Conservation (phyloP, 2,113 vertebrate genomes). For the Talpa occidentalis region DNA sequence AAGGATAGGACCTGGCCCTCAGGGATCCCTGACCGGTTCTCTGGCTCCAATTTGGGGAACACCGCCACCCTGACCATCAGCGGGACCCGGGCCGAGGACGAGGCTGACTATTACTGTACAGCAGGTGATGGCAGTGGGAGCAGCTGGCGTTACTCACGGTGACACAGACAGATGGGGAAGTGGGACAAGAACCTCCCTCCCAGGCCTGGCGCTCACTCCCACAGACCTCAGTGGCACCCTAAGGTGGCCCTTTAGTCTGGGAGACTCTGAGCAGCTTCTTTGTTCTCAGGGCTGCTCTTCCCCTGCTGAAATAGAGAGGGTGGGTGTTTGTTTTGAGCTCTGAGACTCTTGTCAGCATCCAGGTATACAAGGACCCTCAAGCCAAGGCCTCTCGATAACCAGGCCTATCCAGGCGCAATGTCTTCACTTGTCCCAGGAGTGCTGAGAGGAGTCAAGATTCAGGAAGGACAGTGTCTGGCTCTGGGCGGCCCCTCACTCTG, state of each 20-base stretch:
- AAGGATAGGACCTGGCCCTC: no score
- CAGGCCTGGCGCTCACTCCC: background rate
- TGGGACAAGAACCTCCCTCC: background rate
- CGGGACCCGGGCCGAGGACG: no score
- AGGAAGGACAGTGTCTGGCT: background rate
- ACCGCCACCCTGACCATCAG: no score
- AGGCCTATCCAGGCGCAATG: background rate
- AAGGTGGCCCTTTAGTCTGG: background rate
- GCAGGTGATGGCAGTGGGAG: no score
- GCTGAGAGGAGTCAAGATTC: background rate
- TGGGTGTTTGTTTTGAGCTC: background rate
- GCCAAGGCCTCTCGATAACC: rapidly evolving
- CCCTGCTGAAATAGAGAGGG: background rate
- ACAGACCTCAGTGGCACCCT: background rate
- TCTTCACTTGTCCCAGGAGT: background rate
- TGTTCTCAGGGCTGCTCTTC: background rate
- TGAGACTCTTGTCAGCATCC: background rate
- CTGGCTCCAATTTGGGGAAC: no score
- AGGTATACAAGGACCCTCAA: background rate
- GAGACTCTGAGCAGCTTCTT: background rate
- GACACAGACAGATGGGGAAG: background rate
- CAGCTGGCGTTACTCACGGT: no score
- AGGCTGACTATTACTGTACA: no score
- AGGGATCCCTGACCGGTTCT: no score
- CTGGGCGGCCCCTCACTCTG: background rate